Evolutionary conservation across 2,888 invertebrate genomes (phyloP), one percentile per base, ranked within the genome.

Genomic region (Cremastinae sp.): DNA sequence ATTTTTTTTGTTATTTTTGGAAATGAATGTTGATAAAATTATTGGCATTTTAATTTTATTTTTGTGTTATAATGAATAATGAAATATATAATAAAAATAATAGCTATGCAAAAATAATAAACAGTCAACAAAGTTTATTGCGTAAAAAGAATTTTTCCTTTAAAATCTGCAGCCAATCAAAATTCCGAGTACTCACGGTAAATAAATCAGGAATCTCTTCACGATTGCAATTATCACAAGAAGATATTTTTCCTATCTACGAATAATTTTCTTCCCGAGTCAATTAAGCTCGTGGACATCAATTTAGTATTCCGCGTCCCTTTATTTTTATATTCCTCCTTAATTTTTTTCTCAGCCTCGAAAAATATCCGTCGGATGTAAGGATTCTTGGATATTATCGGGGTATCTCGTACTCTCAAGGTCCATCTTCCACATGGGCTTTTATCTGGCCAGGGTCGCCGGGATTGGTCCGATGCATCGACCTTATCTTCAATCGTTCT

Each of bases 201-300:
- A n/a, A n/a, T n/a, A n/a, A n/a, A n/a, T n/a, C n/a, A n/a, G n/a
- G n/a, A n/a, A n/a, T n/a, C n/a, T n/a, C n/a, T 28, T 28, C 5
- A 28, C 28, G 28, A 28, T 28, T 3, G 28, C 28, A 5, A 28
- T 51, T n/a, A 69, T 65, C 62, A 74, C 51, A 75, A 74, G 72
- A 65, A 10, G n/a, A n/a, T n/a, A 53, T 58, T 41, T 47, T 51
- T 16, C 49, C 47, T 45, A 70, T 66, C 79, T 76, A 66, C 68
- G 56, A 45, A 62, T 77, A 75, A 79, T 74, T 78, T 59, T 56
- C 58, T 64, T 75, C 65, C 51, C 75, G 68, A 74, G 73, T 81
- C 79, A 79, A 82, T 80, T 81, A 79, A 81, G 68, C 78, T 66
- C 75, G 65, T 59, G 68, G 68, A 74, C 78, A 79, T 79, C 78